phyloP scores from a whole-genome alignment of 2,113 vertebrate genomes.

The Dolichotis patagonum region DNA sequence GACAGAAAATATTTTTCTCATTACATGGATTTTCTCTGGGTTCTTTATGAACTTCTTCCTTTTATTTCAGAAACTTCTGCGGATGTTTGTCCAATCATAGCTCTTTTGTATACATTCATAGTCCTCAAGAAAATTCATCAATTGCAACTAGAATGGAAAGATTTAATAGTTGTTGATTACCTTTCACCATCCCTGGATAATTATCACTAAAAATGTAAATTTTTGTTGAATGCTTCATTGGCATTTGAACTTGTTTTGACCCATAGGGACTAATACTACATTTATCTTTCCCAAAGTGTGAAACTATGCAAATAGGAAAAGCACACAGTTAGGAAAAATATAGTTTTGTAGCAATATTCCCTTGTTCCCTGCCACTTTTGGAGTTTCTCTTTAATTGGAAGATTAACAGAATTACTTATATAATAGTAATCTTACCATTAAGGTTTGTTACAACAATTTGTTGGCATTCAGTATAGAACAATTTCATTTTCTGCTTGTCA shows the following conservation, averaged over 20 bases:
- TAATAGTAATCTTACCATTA: background rate
- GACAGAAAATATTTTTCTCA: background rate
- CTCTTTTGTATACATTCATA: background rate
- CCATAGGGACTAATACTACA: background rate
- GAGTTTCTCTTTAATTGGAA: background rate
- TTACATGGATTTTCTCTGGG: background rate
- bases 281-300: background rate
- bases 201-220: background rate
- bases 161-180: background rate
- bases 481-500: constrained; percentile 3
- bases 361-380: background rate
- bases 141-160: background rate
- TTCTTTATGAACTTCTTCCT: background rate
- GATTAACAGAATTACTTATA: background rate
- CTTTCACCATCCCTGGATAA: background rate
- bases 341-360: background rate
- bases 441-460: background rate
- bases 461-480: background rate
- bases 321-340: background rate
- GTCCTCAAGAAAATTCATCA: background rate
- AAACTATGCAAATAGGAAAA: background rate
- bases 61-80: background rate
- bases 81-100: background rate
- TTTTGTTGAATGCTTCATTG: background rate
- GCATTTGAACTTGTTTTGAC: background rate